A percentile compares a stretch with the other conserved stretches of the same genome.
phyloP scores from a whole-genome alignment of 2,888 invertebrate species.

The Temnothorax ravouxi region DNA sequence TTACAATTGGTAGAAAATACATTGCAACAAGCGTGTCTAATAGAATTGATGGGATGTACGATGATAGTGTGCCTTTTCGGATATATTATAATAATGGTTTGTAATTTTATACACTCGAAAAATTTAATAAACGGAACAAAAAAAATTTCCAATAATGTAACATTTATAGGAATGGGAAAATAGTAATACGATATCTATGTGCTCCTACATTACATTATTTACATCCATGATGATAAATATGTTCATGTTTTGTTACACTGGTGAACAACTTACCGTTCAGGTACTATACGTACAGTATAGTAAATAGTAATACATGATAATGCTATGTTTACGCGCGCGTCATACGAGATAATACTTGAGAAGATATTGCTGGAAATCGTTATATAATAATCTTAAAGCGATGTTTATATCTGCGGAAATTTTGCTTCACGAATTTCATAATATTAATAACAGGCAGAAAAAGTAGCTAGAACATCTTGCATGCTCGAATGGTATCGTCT shows the following conservation, averaged over 20 bases:
- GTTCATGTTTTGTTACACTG: constrained; percentile 46
- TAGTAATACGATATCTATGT: constrained; percentile 36
- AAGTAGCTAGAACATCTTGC: constrained; percentile 27
- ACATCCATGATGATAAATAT: constrained; percentile 35
- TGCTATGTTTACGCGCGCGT: too few relatives aligned
- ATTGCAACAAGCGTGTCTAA: constrained; percentile 30
- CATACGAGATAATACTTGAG: background rate
- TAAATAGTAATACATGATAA: background rate
- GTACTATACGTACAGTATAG: background rate
- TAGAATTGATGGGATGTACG: constrained; percentile 77
- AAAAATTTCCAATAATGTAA: background rate
- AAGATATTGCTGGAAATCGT: background rate
- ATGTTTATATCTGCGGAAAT: background rate
- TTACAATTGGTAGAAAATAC: constrained; percentile 45
- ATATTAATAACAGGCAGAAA: constrained; percentile 29
- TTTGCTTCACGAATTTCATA: background rate
- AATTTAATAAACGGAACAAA: background rate
- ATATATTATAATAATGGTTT: constrained; percentile 78
- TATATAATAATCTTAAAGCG: background rate
- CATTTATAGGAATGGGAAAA: constrained; percentile 49
- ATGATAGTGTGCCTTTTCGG: constrained; percentile 80
- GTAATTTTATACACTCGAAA: background rate
- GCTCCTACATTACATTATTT: constrained; percentile 37
- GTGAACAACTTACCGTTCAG: constrained; percentile 56
- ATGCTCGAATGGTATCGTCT: constrained; percentile 76